Evolutionary conservation across 1,140 invertebrate genomes (phyloP).

Genomic region (Drosophila sulfurigaster): DNA sequence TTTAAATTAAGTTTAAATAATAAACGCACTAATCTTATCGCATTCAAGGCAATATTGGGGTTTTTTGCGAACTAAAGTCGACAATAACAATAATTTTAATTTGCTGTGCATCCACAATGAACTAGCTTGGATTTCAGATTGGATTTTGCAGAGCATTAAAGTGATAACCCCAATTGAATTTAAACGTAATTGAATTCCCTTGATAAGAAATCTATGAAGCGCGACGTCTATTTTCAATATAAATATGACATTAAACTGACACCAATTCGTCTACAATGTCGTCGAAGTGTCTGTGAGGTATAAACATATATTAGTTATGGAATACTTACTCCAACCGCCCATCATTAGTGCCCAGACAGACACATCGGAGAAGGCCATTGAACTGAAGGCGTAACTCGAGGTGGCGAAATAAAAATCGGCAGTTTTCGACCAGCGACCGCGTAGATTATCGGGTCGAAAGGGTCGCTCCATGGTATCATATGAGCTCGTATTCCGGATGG

Average conservation of each 20-base stretch:
- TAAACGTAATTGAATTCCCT: constrained; percentile 61
- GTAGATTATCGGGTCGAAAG: constrained; percentile 74
- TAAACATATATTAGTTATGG: too few species aligned
- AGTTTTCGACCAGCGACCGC: constrained; percentile 75
- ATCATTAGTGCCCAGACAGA: constrained; percentile 62
- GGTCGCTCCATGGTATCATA: constrained; percentile 78
- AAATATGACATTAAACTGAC: constrained; percentile 19
- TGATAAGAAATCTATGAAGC: constrained; percentile 48
- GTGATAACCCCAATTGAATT: constrained; percentile 32
- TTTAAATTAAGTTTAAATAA: not conserved
- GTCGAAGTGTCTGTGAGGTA: not conserved
- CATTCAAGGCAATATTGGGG: not conserved
- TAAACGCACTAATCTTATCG: not conserved
- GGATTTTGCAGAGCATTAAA: not conserved
- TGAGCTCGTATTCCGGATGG: constrained; percentile 69
- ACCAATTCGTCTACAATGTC: constrained; percentile 14
- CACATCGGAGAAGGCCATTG: constrained; percentile 73
- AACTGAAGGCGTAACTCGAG: constrained; percentile 72
- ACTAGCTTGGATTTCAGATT: not conserved
- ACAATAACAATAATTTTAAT: constrained; percentile 17
- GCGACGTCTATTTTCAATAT: not conserved
- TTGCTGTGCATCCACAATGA: not conserved
- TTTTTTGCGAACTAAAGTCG: not conserved
- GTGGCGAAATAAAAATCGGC: constrained; percentile 81
- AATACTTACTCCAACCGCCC: constrained; percentile 77